phyloP scores from a whole-genome alignment of 2,797 vertebrate species.

The Margarornis squamiger region DNA sequence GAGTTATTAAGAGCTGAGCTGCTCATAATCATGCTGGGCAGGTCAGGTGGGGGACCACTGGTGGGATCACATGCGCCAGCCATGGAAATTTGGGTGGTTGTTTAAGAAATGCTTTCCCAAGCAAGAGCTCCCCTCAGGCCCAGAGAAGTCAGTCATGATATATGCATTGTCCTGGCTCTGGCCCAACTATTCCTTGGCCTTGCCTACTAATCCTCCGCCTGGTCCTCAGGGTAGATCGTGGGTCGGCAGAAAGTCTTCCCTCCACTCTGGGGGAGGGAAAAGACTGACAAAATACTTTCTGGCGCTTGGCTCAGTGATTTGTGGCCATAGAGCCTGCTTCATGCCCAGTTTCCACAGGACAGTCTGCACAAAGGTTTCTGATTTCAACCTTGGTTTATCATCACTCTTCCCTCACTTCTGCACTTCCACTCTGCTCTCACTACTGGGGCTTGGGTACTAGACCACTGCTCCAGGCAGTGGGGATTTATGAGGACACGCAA shows the following conservation, averaged over 20 bases:
- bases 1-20: neutral
- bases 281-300: neutral
- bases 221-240: neutral
- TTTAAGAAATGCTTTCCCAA: neutral
- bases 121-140: neutral
- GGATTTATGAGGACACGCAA: neutral
- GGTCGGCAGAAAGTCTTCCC: neutral
- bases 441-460: neutral
- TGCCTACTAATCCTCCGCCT: neutral
- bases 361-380: neutral
- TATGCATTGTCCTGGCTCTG: neutral
- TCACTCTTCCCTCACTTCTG: neutral
- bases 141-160: neutral
- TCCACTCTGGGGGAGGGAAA: rapidly evolving
- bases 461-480: rapidly evolving
- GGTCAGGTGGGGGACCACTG: rapidly evolving
- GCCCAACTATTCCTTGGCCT: slow-evolving; percentile 7
- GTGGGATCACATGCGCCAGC: neutral
- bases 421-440: neutral
- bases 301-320: rapidly evolving
- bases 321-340: neutral
- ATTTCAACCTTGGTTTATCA: neutral
- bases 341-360: neutral
- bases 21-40: neutral
- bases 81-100: rapidly evolving